phyloP scores from a whole-genome alignment of 2,888 invertebrate genomes.

The Platyscelio sp. region DNA sequence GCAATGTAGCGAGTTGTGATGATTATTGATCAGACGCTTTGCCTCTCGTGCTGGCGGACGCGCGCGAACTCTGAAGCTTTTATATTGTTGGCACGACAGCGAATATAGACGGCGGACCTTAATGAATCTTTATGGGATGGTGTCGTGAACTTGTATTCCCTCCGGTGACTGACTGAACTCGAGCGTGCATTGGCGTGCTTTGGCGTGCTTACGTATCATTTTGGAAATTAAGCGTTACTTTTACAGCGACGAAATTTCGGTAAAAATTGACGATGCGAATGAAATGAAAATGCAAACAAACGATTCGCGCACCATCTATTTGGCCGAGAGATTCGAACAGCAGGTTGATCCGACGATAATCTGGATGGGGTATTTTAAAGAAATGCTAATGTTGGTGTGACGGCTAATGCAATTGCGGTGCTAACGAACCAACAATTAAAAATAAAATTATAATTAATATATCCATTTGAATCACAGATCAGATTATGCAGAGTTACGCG shows the following conservation, averaged over 20 bases:
- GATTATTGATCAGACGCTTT: conserved; percentile 84
- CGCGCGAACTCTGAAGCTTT: conserved; percentile 74
- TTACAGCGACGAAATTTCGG: conserved; percentile 33
- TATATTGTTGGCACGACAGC: conserved; percentile 83
- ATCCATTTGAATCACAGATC: conserved; percentile 54
- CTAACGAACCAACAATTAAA: conserved; percentile 53
- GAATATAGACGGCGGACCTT: conserved; percentile 83
- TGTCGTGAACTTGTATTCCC: conserved; percentile 85
- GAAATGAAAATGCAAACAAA: not conserved
- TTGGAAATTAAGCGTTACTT: conserved; percentile 52
- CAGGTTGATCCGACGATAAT: too few species aligned
- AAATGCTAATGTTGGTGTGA: not conserved
- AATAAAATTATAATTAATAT: conserved; percentile 45
- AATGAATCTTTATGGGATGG: conserved; percentile 85
- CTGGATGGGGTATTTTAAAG: conserved; percentile 8
- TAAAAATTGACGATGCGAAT: conserved; percentile 12
- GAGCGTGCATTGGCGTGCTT: conserved; percentile 81
- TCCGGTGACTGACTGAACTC: conserved; percentile 84
- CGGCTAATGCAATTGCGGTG: conserved; percentile 16
- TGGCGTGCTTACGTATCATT: conserved; percentile 77
- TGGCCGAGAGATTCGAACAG: too few species aligned
- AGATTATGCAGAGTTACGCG: conserved; percentile 27
- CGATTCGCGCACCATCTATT: too few species aligned
- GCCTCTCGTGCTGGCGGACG: conserved; percentile 72
- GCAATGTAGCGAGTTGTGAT: conserved; percentile 77